Conservation (phyloP, 1,140 invertebrate genomes). For the Aphelinus atriplicis region DNA sequence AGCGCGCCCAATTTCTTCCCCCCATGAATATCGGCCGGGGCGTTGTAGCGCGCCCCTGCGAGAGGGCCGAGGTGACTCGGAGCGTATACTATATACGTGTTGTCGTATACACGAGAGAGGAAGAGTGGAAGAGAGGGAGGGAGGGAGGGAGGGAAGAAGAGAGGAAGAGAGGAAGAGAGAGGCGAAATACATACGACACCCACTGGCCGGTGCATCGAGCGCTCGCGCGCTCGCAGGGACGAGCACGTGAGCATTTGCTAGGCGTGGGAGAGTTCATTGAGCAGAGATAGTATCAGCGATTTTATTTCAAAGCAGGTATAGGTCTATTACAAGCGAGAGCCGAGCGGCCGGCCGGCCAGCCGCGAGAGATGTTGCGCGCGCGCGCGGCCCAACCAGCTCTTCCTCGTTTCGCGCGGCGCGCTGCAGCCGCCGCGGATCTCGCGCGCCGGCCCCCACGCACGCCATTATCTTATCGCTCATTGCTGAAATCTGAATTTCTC, state of each 20-base stretch:
- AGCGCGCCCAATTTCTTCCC: not conserved
- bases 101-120: not conserved
- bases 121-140: not conserved
- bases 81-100: no score
- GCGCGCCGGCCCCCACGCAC: not conserved
- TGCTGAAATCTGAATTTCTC: conserved; percentile 29
- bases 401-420: conserved; percentile 18
- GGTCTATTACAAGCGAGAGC: conserved; percentile 56
- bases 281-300: conserved; percentile 66
- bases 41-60: no score
- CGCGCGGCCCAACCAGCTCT: not conserved
- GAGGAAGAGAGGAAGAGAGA: not conserved
- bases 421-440: not conserved
- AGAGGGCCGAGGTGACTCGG: no score
- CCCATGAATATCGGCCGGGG: conserved; percentile 24
- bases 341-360: not conserved
- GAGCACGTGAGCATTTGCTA: conserved; percentile 51
- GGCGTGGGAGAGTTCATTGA: conserved; percentile 67
- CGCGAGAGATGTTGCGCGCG: not conserved
- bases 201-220: conserved; percentile 38
- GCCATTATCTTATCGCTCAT: conserved; percentile 26
- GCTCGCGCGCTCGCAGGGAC: conserved; percentile 19
- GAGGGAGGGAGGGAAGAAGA: not conserved
- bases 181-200: conserved; percentile 45
- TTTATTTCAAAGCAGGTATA: conserved; percentile 65